Conservation (phyloP, 2,113 vertebrate species). For the Athene cunicularia region DNA sequence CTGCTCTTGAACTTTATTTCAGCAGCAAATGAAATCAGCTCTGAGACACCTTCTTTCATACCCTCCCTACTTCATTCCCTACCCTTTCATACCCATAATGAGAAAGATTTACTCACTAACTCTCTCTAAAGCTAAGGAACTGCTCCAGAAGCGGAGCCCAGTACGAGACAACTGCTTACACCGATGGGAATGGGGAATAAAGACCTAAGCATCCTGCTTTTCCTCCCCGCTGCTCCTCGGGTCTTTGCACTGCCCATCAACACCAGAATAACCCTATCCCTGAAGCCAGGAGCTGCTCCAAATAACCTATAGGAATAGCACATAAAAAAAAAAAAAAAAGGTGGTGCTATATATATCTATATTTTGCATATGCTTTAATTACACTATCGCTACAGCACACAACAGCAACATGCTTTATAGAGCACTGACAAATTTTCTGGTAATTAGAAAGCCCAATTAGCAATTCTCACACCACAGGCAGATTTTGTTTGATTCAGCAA, state of each 20-base stretch:
- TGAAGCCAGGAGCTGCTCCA: neutral
- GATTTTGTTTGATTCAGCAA: neutral
- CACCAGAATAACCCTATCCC: neutral
- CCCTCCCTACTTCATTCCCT: neutral
- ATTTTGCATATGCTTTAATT: neutral
- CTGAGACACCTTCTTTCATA: neutral
- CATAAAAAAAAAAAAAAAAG: neutral
- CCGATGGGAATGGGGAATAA: neutral
- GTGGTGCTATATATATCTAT: neutral
- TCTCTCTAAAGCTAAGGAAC: neutral
- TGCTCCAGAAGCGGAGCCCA: neutral
- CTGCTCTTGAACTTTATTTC: neutral
- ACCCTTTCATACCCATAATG: no score
- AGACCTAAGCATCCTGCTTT: neutral
- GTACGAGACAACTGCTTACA: neutral
- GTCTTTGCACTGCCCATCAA: neutral
- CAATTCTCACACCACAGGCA: neutral
- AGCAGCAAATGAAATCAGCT: neutral
- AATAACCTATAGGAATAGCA: neutral
- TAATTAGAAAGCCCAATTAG: constrained; percentile 28
- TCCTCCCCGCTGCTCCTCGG: neutral
- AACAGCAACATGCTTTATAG: neutral
- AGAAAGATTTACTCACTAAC: neutral
- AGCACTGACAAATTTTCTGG: neutral
- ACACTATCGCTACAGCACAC: neutral